phyloP scores from a whole-genome alignment of 2,888 invertebrate genomes.

The Mythimna lalbum region DNA sequence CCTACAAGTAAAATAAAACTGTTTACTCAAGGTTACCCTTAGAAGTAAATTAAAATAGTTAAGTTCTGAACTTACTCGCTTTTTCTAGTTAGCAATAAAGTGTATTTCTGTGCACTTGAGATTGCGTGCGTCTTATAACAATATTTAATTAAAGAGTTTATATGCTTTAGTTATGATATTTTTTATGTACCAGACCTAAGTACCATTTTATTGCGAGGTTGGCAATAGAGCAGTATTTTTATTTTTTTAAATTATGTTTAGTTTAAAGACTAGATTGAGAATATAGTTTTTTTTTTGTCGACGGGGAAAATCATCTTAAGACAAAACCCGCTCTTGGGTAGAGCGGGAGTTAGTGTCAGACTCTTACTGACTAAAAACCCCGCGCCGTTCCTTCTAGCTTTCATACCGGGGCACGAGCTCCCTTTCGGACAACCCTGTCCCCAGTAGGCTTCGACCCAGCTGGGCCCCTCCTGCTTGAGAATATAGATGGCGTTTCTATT shows the following conservation, averaged over 20 bases:
- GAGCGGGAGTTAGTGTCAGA: too few relatives aligned
- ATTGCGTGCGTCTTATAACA: slow-evolving; percentile 40
- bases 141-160: slow-evolving; percentile 30
- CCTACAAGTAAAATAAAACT: slow-evolving; percentile 18
- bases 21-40: background rate
- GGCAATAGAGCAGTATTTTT: background rate
- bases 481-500: too few relatives aligned
- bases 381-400: too few relatives aligned
- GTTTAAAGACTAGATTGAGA: background rate
- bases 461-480: too few relatives aligned
- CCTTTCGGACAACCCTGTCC: too few relatives aligned
- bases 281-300: too few relatives aligned
- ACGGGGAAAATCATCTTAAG: too few relatives aligned
- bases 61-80: slow-evolving; percentile 7
- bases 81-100: slow-evolving; percentile 38
- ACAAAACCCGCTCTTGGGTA: too few relatives aligned
- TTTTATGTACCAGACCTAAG: background rate
- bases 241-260: background rate
- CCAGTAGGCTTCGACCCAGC: too few relatives aligned
- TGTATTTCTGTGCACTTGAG: slow-evolving; percentile 19
- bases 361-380: too few relatives aligned
- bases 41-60: slow-evolving; percentile 28
- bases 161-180: background rate
- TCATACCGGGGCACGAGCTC: too few relatives aligned
- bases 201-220: slow-evolving; percentile 4